These are phyloP conservation scores for Clinocottus analis DNA, from an alignment of 2,113 vertebrate species.

Conservation along the genomic window DNA sequence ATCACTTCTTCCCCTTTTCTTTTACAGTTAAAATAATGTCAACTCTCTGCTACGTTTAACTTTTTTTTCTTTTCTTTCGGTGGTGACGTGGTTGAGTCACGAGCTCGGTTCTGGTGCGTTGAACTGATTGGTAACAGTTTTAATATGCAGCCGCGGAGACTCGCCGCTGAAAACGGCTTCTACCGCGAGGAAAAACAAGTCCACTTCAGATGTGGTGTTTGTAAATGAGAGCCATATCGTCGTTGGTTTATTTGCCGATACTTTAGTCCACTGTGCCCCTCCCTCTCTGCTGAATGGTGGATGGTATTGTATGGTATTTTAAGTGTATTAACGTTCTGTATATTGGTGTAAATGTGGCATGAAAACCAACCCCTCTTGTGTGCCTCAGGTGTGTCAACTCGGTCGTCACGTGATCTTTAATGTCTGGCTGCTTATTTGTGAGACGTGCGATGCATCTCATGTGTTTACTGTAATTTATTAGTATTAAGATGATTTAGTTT, in stretches of 20 bases:
- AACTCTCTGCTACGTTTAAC: too few relatives aligned
- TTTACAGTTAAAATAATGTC: too few relatives aligned
- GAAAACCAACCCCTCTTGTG: conserved; percentile 60
- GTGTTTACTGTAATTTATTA: conserved; percentile 68
- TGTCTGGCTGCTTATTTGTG: conserved; percentile 77
- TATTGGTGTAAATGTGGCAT: conserved; percentile 81
- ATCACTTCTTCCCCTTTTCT: too few relatives aligned
- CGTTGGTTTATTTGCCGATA: conserved; percentile 40
- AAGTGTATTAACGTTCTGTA: conserved; percentile 68
- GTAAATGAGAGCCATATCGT: conserved; percentile 44
- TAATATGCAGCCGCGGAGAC: conserved; percentile 64
- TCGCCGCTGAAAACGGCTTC: conserved; percentile 49
- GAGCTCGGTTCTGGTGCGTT: conserved; percentile 9
- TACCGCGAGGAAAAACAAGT: conserved; percentile 31
- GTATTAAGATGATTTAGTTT: conserved; percentile 54
- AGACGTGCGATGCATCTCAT: conserved; percentile 73
- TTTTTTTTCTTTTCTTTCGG: background rate
- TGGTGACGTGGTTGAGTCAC: background rate
- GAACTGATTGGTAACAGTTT: conserved; percentile 5
- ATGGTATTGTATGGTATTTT: conserved; percentile 59
- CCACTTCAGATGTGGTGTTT: conserved; percentile 37
- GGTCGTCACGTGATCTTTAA: conserved; percentile 65
- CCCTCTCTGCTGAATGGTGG: conserved; percentile 59
- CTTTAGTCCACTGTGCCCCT: conserved; percentile 46
- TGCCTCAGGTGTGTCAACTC: conserved; percentile 75